These are phyloP conservation scores for Trichogramma dendrolimi DNA, from an alignment of 2,888 invertebrate species.

Conservation along the genomic window DNA sequence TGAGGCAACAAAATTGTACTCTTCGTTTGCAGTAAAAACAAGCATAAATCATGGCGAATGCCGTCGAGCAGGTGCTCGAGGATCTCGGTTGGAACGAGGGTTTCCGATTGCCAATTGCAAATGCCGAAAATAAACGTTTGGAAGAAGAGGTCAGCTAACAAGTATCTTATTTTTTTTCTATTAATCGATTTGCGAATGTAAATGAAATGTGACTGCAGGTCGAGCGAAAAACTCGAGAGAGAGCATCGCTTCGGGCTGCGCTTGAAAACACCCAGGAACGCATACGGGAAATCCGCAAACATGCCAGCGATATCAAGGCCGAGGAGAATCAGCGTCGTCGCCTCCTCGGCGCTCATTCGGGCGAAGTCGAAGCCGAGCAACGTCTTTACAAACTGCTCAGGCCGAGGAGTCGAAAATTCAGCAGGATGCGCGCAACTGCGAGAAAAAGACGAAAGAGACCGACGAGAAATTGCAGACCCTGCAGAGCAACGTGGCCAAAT, in stretches of 20 bases:
- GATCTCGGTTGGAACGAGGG: slow-evolving; percentile 74
- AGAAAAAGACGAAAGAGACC: slow-evolving; percentile 55
- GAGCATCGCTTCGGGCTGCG: slow-evolving; percentile 51
- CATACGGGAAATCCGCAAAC: slow-evolving; percentile 52
- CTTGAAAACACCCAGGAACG: slow-evolving; percentile 54
- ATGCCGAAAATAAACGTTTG: slow-evolving; percentile 63
- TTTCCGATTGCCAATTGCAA: slow-evolving; percentile 75
- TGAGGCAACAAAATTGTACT: too few relatives aligned
- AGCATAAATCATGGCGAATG: slow-evolving; percentile 43
- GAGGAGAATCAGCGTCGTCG: slow-evolving; percentile 62
- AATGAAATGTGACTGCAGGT: slow-evolving; percentile 43
- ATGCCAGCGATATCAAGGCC: slow-evolving; percentile 55
- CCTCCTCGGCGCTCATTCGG: slow-evolving; percentile 64
- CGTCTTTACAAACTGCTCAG: slow-evolving; percentile 57
- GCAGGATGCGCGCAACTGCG: slow-evolving; percentile 53
- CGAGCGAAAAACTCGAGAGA: slow-evolving; percentile 52
- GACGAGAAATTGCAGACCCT: slow-evolving; percentile 50
- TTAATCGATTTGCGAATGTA: not conserved
- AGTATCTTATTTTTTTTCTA: slow-evolving; percentile 36
- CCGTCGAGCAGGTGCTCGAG: slow-evolving; percentile 63
- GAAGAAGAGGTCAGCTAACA: slow-evolving; percentile 51
- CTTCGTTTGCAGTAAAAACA: too few relatives aligned
- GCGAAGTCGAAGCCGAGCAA: slow-evolving; percentile 67
- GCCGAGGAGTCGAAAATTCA: slow-evolving; percentile 54
- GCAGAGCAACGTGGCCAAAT: slow-evolving; percentile 53